Conservation (phyloP, 2,888 invertebrate genomes). For the Strigamia transsilvanica region DNA sequence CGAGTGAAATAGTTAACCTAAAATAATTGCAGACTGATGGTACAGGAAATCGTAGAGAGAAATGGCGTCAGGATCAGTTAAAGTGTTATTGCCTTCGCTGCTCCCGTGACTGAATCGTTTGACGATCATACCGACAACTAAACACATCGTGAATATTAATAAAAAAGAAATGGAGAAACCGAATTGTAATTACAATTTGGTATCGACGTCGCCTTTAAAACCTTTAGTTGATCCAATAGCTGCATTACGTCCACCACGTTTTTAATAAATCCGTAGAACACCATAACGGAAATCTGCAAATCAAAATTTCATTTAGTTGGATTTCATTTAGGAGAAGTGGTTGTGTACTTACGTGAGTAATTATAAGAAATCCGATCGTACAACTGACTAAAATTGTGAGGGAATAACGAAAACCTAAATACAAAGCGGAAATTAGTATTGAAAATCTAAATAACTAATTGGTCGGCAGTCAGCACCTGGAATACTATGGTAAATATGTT, state of each 20-base stretch:
- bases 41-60: neutral
- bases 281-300: neutral
- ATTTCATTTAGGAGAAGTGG: too few relatives aligned
- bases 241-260: neutral
- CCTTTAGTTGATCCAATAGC: neutral
- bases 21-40: neutral
- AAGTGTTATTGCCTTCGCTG: neutral
- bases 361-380: neutral
- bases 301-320: neutral
- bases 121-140: neutral
- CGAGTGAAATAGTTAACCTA: neutral
- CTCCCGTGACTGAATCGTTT: neutral
- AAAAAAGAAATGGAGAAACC: neutral
- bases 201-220: neutral
- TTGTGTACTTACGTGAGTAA: neutral
- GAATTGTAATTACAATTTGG: neutral
- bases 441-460: too few relatives aligned
- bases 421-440: neutral
- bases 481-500: neutral
- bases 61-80: neutral
- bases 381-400: neutral
- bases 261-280: slow-evolving; percentile 14
- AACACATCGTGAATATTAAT: neutral
- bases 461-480: neutral
- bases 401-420: neutral